phyloP scores from a whole-genome alignment of 23 tunicate genomes.

The Phallusia fumigata region DNA sequence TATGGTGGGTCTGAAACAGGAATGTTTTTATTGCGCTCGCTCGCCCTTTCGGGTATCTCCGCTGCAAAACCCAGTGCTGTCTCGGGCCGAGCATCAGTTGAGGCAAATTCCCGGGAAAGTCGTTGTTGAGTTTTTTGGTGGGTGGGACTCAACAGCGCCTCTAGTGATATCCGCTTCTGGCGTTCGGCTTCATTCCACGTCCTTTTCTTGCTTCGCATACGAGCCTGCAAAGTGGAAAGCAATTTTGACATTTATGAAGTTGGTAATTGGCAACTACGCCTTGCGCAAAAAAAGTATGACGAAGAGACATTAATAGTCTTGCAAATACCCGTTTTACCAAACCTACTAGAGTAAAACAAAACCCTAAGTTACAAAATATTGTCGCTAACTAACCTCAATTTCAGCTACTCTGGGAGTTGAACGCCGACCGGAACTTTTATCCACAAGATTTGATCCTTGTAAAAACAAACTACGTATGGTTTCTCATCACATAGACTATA shows the following conservation, averaged over 20 bases:
- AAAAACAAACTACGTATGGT: slow-evolving; percentile 53
- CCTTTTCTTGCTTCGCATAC: no score
- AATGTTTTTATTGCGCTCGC: background rate
- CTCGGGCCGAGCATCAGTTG: background rate
- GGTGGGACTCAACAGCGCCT: slow-evolving; percentile 33
- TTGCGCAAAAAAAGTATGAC: no score
- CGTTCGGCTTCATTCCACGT: no score
- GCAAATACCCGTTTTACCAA: no score
- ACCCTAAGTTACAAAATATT: background rate
- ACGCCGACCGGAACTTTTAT: background rate
- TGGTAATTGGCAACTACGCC: no score
- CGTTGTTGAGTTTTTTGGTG: background rate
- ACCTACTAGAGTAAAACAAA: no score
- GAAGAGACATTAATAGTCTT: no score
- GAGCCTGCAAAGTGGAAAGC: no score
- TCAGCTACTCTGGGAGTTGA: background rate
- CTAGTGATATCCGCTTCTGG: slow-evolving; percentile 14
- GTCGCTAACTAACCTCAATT: background rate
- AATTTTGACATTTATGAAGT: no score
- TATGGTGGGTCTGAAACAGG: background rate
- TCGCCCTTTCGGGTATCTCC: background rate
- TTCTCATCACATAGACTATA: no score
- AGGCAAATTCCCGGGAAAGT: background rate
- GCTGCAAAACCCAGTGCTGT: background rate
- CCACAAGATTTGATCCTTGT: slow-evolving; percentile 55